Base-by-base conservation (phyloP, 2,797 vertebrate genomes). In the Tauraco hartlaubi region DNA sequence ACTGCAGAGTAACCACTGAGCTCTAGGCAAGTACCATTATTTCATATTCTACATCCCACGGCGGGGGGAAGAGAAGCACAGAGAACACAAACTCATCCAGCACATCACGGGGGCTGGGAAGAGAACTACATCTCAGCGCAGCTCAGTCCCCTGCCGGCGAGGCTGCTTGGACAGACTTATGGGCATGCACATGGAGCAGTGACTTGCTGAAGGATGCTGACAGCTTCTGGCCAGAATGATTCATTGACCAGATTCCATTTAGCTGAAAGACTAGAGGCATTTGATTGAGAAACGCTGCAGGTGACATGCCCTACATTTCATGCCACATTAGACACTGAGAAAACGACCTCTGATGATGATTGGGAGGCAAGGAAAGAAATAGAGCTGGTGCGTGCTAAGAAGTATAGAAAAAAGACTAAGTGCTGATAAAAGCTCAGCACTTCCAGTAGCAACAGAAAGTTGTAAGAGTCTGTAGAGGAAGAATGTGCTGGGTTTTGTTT, bases 21-120 rank as follows among this genome's bases (percentile, higher is more conserved):
- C 44, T 83, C 37, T 8, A 39, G 44, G 26, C 39, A 61, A 61
- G 39, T 56, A 20, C 33, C n/a, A 19, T n/a, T 3, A 48, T 3
- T 26, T 61, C 63, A 41, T 41, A 41, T 41, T 41, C 39, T 41
- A 41, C 22, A 13, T 85, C 63, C 77, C 43, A 67, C 41, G 71
- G 23, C 56, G 61, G 82, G 26, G 33, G 14, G 63, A 81, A 29
- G 25, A 82, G 63, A 9, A 88, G n/a, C 44, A 67, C 20, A 48
- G 52, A 31, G 18, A 56, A 49, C 43, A 71, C 29, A 66, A 26
- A 63, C 18, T 16, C 56, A 31, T 39, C 46, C 46, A 68, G 59
- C 35, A 26, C 22, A 28, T 49, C 37, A 43, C 19, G 0, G 2
- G 43, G 75, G 16, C 15, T 0, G 0, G 33, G 28, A 62, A 52